Base-by-base conservation (phyloP, 2,888 invertebrate species). In the Anoncus sp. region DNA sequence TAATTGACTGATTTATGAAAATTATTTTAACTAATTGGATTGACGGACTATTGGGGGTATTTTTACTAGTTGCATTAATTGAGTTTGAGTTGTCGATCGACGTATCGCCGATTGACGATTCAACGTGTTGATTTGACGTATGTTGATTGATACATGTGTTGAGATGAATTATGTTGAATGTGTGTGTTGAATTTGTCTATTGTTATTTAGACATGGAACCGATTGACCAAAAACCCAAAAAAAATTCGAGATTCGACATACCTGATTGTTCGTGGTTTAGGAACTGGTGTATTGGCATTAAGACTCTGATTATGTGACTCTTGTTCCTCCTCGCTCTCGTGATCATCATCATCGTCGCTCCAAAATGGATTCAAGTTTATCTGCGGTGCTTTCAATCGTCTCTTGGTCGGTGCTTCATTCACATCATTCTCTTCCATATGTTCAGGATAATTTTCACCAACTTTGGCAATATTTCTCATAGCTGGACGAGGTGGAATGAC, bases 291-390 rank as follows among this genome's bases (percentile, higher is more conserved):
- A 20, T 69, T 82, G 10, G 77, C 63, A 69, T 79, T 74, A 9
- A 80, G 62, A 31, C 65, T 77, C 27, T 47, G 71, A 2, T 55
- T 31, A 3, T 16, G 45, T 40, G 9, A 9, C 20, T 60, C 47
- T 10, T 40, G n/a, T 14, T 78, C 78, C 40, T 71, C 71, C 10
- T 82, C 81, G 20, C 43, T 78, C 4, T 88, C 87, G 5, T 67
- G 79, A 51, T 85, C 86, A 82, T 95, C 95, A 83, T 95, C 95
- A 35, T 93, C 94, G 84, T 95, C 95, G 79, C 94, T 95, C 93
- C 94, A 95, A 88, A 96, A 96, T 0, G 96, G 96, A 92, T 96
- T 96, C 18, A 93, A 86, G 84, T 89, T 92, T 49, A 92, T 92
- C 12, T 93, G 93, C 16, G 93, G 92, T 40, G 94, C 93, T 47